Evolutionary conservation across 2,888 invertebrate genomes (phyloP).

Genomic region (Drosophila nr. perissopoda): DNA sequence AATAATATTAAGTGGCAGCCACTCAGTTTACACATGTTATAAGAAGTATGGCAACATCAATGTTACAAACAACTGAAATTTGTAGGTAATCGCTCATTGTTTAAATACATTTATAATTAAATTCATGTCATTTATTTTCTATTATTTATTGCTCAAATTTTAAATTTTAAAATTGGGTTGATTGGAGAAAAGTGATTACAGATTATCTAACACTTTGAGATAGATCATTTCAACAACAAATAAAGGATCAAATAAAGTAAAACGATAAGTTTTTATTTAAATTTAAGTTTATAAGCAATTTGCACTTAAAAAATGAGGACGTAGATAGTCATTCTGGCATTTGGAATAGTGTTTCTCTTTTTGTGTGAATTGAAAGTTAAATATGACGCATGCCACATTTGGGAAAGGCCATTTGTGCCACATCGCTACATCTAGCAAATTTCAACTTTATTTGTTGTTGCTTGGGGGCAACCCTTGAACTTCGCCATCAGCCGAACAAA

Average conservation of each 20-base stretch:
- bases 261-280: neutral
- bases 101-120: too few species aligned
- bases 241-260: too few species aligned
- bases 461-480: slow-evolving; percentile 33
- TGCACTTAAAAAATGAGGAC: neutral
- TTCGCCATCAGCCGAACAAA: slow-evolving; percentile 9
- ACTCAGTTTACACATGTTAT: too few species aligned
- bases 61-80: too few species aligned
- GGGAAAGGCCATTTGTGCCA: slow-evolving; percentile 10
- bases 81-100: too few species aligned
- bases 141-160: too few species aligned
- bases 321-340: neutral
- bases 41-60: too few species aligned
- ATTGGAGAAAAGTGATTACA: too few species aligned
- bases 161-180: too few species aligned
- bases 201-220: too few species aligned
- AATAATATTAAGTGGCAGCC: neutral
- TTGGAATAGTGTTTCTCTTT: neutral
- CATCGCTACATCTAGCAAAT: slow-evolving; percentile 3
- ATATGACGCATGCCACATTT: slow-evolving; percentile 30
- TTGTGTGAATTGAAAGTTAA: neutral
- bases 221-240: too few species aligned
- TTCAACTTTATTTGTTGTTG: slow-evolving; percentile 5
- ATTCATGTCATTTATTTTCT: too few species aligned
- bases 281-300: neutral